These are phyloP conservation scores for Drosophila saltans DNA, from an alignment of 1,140 invertebrate species.

Conservation along the genomic window DNA sequence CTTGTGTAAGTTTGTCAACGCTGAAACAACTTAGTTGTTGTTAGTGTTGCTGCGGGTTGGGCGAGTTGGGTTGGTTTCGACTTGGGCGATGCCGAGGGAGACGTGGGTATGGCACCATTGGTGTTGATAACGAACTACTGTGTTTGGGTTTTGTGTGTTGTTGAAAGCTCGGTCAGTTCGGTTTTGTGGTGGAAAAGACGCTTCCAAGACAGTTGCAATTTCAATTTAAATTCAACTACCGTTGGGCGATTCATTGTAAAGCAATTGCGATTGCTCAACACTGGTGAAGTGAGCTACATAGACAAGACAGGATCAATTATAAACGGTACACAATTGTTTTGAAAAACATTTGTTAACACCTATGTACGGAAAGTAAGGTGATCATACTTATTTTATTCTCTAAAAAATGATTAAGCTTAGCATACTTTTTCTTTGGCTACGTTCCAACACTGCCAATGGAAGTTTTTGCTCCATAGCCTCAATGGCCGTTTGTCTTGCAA, in stretches of 20 bases:
- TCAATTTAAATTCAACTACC: background rate
- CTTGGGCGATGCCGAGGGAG: background rate
- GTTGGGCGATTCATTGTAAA: background rate
- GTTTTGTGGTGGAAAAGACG: constrained; percentile 8
- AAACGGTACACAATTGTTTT: too few species aligned
- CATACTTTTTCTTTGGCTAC: too few species aligned
- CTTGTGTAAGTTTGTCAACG: constrained; percentile 73
- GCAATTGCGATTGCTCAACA: background rate
- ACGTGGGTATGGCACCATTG: background rate
- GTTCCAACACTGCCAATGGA: too few species aligned
- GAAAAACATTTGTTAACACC: too few species aligned
- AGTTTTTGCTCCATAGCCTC: too few species aligned
- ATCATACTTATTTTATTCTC: too few species aligned
- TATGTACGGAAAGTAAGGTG: too few species aligned
- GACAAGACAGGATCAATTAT: too few species aligned
- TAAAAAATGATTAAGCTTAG: too few species aligned
- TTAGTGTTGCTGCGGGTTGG: constrained; percentile 5
- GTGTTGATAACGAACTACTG: constrained; percentile 59
- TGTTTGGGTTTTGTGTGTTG: constrained; percentile 30
- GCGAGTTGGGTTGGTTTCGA: background rate
- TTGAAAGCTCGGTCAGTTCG: constrained; percentile 45
- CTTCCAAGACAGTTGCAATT: background rate
- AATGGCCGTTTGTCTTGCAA: too few species aligned
- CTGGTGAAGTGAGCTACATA: background rate
- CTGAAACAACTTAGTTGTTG: constrained; percentile 51